Evolutionary conservation across 2,888 invertebrate species (phyloP).

Genomic region (Baronia brevicornis): DNA sequence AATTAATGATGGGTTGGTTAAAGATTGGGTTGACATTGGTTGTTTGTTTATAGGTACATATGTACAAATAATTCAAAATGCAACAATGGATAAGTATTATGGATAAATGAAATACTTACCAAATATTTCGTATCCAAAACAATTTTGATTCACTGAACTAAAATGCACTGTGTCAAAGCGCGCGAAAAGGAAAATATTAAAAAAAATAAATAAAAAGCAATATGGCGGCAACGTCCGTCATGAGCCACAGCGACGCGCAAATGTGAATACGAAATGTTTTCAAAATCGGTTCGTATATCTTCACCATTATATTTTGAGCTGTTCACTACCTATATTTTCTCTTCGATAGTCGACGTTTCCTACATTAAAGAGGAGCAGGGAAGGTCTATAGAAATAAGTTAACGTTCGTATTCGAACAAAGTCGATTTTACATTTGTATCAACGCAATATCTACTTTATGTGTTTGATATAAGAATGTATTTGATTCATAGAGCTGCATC

Average conservation of each 20-base stretch:
- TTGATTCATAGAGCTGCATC: conserved; percentile 14
- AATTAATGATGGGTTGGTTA: too few species aligned
- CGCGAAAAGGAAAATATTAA: conserved; percentile 19
- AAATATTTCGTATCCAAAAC: conserved; percentile 12
- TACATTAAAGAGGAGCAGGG: conserved; percentile 22
- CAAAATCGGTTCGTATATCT: conserved; percentile 49
- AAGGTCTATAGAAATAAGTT: conserved; percentile 32
- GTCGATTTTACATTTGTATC: conserved; percentile 13
- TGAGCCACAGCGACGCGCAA: conserved; percentile 36
- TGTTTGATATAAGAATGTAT: not conserved
- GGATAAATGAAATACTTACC: conserved; percentile 3
- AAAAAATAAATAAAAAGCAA: conserved; percentile 32
- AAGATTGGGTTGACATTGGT: too few species aligned
- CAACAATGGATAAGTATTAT: too few species aligned
- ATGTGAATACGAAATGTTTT: conserved; percentile 63
- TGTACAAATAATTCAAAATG: too few species aligned
- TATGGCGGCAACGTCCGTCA: conserved; percentile 43
- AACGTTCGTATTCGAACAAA: conserved; percentile 24
- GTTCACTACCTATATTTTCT: conserved; percentile 25
- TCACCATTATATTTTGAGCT: conserved; percentile 34
- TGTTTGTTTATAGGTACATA: too few species aligned
- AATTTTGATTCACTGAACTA: conserved; percentile 14
- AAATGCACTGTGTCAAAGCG: conserved; percentile 12
- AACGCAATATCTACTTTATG: conserved; percentile 23
- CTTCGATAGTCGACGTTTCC: conserved; percentile 18